Evolutionary conservation across 2,797 vertebrate species (phyloP).

Genomic region (Coendou prehensilis): DNA sequence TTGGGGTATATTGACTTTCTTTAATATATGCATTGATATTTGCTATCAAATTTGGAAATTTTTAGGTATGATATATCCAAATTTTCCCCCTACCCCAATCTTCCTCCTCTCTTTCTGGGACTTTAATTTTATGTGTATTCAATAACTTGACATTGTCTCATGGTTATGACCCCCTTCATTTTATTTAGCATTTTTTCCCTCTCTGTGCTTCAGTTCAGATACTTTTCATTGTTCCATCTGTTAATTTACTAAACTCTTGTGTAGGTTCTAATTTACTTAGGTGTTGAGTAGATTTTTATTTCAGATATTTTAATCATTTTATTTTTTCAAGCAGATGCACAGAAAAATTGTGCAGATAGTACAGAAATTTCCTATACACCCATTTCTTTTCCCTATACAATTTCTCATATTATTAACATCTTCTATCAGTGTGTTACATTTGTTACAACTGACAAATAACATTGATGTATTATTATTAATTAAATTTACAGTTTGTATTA

Average conservation of each 20-base stretch:
- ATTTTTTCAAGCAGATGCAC: constrained; percentile 14
- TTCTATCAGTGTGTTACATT: background rate
- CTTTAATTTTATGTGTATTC: background rate
- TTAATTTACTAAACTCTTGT: background rate
- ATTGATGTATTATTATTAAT: background rate
- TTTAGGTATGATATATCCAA: background rate
- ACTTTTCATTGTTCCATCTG: background rate
- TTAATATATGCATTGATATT: background rate
- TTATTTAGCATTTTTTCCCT: background rate
- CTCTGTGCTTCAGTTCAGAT: background rate
- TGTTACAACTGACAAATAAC: background rate
- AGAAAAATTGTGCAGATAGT: background rate
- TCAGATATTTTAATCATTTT: background rate
- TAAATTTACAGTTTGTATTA: background rate
- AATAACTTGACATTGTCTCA: background rate
- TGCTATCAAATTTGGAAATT: background rate
- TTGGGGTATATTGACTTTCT: background rate
- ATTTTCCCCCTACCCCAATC: background rate
- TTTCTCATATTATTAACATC: background rate
- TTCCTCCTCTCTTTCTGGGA: background rate
- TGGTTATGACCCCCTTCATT: background rate
- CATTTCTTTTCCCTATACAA: rapidly evolving
- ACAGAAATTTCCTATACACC: background rate
- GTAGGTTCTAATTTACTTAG: background rate
- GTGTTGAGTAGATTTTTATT: background rate